Base-by-base conservation (phyloP, 2,888 invertebrate genomes). In the Cheilosia vulpina region DNA sequence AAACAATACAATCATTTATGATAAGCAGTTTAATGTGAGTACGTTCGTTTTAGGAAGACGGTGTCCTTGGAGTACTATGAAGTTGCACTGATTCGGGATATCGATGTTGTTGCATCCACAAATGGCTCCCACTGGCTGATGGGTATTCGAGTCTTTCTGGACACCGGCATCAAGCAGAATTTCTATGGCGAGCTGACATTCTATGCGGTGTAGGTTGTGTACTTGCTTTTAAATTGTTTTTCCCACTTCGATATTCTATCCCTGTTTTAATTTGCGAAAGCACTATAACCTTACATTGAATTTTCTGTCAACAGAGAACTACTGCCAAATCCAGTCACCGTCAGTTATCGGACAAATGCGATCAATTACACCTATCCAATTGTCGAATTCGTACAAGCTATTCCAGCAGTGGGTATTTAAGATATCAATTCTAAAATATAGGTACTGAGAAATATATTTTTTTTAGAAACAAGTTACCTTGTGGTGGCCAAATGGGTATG, bases 401-500 rank as follows among this genome's bases (percentile, higher is more conserved):
- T 92, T 73, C 90, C 91, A 87, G 88, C 89, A 89, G 91, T 91
- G 87, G 88, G 11, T 88, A 80, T 89, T 90, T 88, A 76, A 80
- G 71, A 31, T 17, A 17, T 13, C 21, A 0, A 21, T 24, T 11
- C 15, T 7, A 2, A n/a, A 0, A 11, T 9, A 11, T 7, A n/a
- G n/a, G n/a, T n/a, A 4, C 4, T 17, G 6, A 17, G 41, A 17
- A 7, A 55, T 21, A 4, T 31, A 21, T 15, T 13, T 77, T 63
- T 17, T 63, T 17, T 62, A 94, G 94, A 89, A 90, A 38, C 88
- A 91, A 58, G 94, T 96, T 0, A 90, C 94, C 53, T 88, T 94
- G 21, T 99, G 99, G 99, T 99, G 98, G 98, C 99, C 99, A 0
- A 98, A 98, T 92, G 98, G 98, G 24, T 96, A 95, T 89, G 98